Evolutionary conservation across 2,113 vertebrate genomes (phyloP).

Genomic region (Picathartes gymnocephalus): DNA sequence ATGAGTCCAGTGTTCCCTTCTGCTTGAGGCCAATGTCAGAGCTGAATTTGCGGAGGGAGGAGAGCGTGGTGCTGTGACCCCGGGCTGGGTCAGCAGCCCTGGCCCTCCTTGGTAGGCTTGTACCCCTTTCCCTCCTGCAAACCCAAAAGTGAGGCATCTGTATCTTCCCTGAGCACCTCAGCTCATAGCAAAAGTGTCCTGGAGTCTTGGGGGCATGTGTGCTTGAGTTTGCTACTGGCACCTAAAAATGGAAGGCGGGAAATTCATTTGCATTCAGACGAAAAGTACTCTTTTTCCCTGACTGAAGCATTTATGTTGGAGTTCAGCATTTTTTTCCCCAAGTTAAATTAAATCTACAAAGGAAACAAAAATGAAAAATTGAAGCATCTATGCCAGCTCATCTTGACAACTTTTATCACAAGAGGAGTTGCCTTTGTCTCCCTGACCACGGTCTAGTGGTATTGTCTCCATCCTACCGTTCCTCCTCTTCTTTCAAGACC

Average conservation of each 20-base stretch:
- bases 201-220: not conserved
- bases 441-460: not conserved
- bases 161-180: not conserved
- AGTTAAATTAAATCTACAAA: not conserved
- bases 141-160: not conserved
- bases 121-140: not conserved
- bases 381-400: not conserved
- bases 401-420: not conserved
- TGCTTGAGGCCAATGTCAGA: not conserved
- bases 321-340: not conserved
- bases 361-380: not conserved
- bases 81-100: not conserved
- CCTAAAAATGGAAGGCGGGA: not conserved
- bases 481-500: not conserved
- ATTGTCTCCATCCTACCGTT: not conserved
- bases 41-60: not conserved
- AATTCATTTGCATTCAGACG: not conserved
- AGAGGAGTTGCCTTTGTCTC: not conserved
- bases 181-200: not conserved
- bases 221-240: not conserved
- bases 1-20: not conserved
- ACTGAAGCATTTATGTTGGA: not conserved
- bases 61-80: fast-evolving
- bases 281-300: not conserved
- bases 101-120: not conserved